These are phyloP conservation scores for Hoplodrina ambigua DNA, from an alignment of 2,888 invertebrate genomes.

Conservation along the genomic window DNA sequence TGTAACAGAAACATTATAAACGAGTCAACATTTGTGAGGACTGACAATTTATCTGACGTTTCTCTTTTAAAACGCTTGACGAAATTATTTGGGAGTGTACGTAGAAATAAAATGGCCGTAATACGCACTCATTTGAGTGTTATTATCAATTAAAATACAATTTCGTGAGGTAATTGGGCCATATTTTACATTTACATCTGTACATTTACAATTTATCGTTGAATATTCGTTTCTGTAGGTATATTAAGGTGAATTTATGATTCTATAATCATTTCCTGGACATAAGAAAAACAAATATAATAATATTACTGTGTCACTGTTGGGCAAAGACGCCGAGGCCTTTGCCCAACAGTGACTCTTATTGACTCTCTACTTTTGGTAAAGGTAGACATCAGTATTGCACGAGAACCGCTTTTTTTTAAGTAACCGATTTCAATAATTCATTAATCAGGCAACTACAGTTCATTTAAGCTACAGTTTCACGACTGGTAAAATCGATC, in stretches of 20 bases:
- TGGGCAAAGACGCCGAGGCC: no score
- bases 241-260: constrained; percentile 6
- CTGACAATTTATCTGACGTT: constrained; percentile 63
- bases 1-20: constrained; percentile 64
- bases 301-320: no score
- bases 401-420: no score
- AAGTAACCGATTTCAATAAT: no score
- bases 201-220: constrained; percentile 12
- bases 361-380: no score
- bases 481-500: no score
- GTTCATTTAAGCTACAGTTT: no score
- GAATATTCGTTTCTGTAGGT: constrained; percentile 14
- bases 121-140: constrained; percentile 40
- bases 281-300: neutral
- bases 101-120: constrained; percentile 37
- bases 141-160: constrained; percentile 51
- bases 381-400: no score
- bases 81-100: constrained; percentile 37
- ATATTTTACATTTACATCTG: constrained; percentile 35
- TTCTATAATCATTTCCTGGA: neutral
- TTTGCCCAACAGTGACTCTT: no score
- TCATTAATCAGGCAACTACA: no score
- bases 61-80: constrained; percentile 55
- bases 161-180: constrained; percentile 28
- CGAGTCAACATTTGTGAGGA: constrained; percentile 59